phyloP scores from a whole-genome alignment of 2,113 vertebrate genomes.

The Corythornis vintsioides region DNA sequence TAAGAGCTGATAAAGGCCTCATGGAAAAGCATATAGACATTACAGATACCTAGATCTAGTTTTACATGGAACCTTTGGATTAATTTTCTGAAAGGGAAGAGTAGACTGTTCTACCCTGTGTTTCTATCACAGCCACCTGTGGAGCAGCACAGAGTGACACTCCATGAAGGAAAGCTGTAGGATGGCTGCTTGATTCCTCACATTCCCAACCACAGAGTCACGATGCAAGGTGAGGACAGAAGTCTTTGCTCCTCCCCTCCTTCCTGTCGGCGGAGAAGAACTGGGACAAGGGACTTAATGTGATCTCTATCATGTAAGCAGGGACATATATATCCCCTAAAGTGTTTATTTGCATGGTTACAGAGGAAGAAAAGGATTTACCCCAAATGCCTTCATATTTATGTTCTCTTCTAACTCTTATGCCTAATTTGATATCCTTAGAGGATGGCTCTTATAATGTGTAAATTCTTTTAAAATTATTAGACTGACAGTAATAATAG shows the following conservation, averaged over 20 bases:
- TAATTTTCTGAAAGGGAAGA: background rate
- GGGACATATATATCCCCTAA: background rate
- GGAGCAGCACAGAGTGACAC: accelerated
- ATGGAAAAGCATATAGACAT: accelerated
- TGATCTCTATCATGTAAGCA: background rate
- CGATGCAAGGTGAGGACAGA: accelerated
- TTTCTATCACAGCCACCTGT: background rate
- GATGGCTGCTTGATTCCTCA: accelerated
- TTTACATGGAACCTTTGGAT: background rate
- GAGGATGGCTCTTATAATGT: conserved; percentile 47
- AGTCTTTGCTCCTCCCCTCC: background rate
- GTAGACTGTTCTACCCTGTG: background rate
- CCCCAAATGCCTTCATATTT: conserved; percentile 52
- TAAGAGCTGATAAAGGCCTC: background rate
- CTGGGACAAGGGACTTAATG: background rate
- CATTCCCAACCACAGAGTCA: background rate
- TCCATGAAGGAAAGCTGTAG: background rate
- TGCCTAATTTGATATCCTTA: conserved; percentile 55
- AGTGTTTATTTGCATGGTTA: background rate
- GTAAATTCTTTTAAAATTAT: conserved; percentile 64
- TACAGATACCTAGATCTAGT: background rate
- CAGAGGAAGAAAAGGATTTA: conserved; percentile 42
- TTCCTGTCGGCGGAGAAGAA: background rate
- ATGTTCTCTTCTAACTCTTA: conserved; percentile 41
- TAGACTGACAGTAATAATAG: conserved; percentile 63